Base-by-base conservation (phyloP, 2,113 vertebrate genomes). In the Clarias gariepinus region DNA sequence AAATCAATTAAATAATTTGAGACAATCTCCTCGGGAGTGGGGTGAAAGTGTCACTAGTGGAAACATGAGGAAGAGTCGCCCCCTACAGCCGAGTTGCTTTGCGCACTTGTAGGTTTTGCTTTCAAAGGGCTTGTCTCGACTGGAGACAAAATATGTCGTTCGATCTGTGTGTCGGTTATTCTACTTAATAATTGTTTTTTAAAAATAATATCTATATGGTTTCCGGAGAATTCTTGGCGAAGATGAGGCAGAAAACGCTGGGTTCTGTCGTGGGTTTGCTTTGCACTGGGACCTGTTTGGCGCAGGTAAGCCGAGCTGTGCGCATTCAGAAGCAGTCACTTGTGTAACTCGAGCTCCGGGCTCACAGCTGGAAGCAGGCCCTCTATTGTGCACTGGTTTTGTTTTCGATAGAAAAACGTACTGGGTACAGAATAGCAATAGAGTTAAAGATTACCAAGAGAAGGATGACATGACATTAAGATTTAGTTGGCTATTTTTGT, bases 161-260 rank as follows among this genome's bases (percentile, higher is more conserved):
- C 63, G 84, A 47, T 25, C 71, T 53, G 61, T 33, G 47, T 55
- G 85, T n/a, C 66, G 9, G 30, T 71, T 66, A 81, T 76, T 82
- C 73, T 52, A 71, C 78, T 6, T 33, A 33, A 78, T 28, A 28
- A 16, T 28, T 81, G 84, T 60, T 83, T 81, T 41, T 16, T 2
- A 9, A 79, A 55, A 92, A 81, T 71, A 83, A 85, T 86, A 90
- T 79, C 92, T 94, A 84, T 92, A 94, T 94, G 93, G 77, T 94
- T 93, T 82, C 89, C 82, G 87, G 90, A 77, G 91, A 61, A 87
- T 89, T 73, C 21, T 82, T 91, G 89, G 91, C 91, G 89, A 92
- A 91, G 91, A 95, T 96, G 95, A 92, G 91, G 81, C 94, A 93
- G 91, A 95, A 93, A 94, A 90, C 93, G 85, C 91, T 95, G 94